Base-by-base conservation (phyloP, 2,113 vertebrate genomes). In the Pollachius pollachius region DNA sequence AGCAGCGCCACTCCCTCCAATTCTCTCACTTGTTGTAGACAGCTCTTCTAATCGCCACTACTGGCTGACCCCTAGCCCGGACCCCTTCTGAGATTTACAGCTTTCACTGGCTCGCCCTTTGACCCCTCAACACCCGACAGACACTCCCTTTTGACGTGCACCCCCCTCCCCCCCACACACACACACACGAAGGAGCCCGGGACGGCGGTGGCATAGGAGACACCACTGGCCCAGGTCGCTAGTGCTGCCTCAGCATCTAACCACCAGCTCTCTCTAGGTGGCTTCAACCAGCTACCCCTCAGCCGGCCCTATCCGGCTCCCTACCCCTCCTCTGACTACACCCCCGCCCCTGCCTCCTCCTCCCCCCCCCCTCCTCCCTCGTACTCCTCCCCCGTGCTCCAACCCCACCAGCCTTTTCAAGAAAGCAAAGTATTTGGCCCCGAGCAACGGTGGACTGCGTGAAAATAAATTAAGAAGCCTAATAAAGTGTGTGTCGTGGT, bases 401-500 rank as follows among this genome's bases (percentile, higher is more conserved):
- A 13, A 3, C 27, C 18, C 67, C 5, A 12, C 19, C 6, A 23
- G 15, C 81, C 68, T 63, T 77, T 30, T 30, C 30, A 84, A 86
- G 79, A 86, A 85, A 83, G 84, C 84, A 81, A 81, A 77, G 71
- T 82, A 74, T 89, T 80, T 79, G 83, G 74, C 91, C 88, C 74
- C 71, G 74, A 86, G 88, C 88, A 78, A 85, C 80, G 81, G 7
- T 87, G 83, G 81, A 76, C 79, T 74, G 86, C 84, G 84, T 90
- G 86, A 88, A 89, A 89, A 89, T 90, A 88, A 89, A 89, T 89
- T 88, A 88, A 82, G 80, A 34, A 57, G 71, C 81, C 81, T 91
- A 91, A 92, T 90, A 89, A 90, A 88, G 86, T 92, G 89, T 89
- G 87, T 89, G 87, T 88, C 87, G 78, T 81, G 79, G 85, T 79